Evolutionary conservation across 2,888 invertebrate genomes (phyloP).

Genomic region (Lasioglossum leucozonium): DNA sequence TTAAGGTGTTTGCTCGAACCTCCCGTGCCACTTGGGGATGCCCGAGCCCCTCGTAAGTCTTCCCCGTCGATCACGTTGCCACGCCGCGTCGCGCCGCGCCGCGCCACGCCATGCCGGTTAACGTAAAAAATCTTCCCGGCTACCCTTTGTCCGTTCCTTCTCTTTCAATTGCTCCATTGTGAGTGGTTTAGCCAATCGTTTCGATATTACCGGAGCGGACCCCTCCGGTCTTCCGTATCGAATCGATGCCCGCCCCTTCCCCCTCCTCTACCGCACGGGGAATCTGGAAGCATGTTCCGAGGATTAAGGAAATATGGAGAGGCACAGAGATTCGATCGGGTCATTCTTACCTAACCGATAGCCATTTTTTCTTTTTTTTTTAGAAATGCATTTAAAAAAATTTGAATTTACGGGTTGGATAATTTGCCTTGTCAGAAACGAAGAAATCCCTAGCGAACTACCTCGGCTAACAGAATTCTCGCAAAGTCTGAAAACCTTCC

Average conservation of each 20-base stretch:
- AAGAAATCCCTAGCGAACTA: too few relatives aligned
- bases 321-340: not conserved
- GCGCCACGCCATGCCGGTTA: not conserved
- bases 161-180: constrained; percentile 5
- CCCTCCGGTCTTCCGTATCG: not conserved
- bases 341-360: too few relatives aligned
- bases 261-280: not conserved
- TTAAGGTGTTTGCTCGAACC: constrained; percentile 59
- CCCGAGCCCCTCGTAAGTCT: constrained; percentile 7
- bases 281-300: not conserved
- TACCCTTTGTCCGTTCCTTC: constrained; percentile 10
- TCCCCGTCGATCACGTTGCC: constrained; percentile 26
- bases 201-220: not conserved
- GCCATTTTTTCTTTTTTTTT: too few relatives aligned
- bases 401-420: too few relatives aligned
- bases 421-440: too few relatives aligned
- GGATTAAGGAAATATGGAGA: not conserved
- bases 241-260: not conserved
- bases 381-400: too few relatives aligned
- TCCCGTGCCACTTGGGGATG: constrained; percentile 17
- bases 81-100: too few relatives aligned
- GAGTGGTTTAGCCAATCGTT: constrained; percentile 11
- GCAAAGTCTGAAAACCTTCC: not conserved
- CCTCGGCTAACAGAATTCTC: too few relatives aligned
- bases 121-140: constrained; percentile 26